Evolutionary conservation across 1,140 invertebrate genomes (phyloP), one percentile per base, ranked within the genome.

Genomic region (Lordiphosa stackelbergi): DNA sequence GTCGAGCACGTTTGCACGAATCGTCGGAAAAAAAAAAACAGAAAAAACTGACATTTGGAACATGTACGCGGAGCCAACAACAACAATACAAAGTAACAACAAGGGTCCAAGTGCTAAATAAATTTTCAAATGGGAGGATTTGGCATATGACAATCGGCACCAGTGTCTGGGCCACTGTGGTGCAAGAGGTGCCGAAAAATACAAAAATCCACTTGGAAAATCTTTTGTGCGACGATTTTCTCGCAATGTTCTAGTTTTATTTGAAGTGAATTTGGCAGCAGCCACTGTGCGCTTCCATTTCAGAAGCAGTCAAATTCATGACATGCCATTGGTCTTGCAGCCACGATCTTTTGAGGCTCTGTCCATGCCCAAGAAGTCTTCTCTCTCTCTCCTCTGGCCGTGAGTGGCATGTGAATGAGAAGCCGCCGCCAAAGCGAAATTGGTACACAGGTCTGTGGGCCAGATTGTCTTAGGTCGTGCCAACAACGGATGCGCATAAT

Each of bases 381-480:
- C 16, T 8, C 7, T 6, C 53, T 46, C 31, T 31, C 60, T 24
- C 24, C 31, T 31, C 60, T 13, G 16, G 37, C 61, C 43, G 59
- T 83, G 75, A 81, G 63, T 81, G 71, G 75, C 77, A 81, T 83
- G 77, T 81, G 75, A 81, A 70, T 70, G 66, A 70, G 66, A 41
- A 41, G 63, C 34, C 47, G 47, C 35, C 38, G 56, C 57, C 54
- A 36, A 61, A 61, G 40, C 46, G 57, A 60, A 54, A 60, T 61
- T 54, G 64, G 65, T 49, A 61, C 58, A 55, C 58, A 55, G 52
- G 56, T 34, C 42, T 48, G 36, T 55, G 47, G 64, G 68, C 42
- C 58, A 79, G 75, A 83, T 81, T 81, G 77, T 81, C 75, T 81
- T 64, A 83, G 75, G 75, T 81, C 75, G 77, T 81, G 75, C 77